Evolutionary conservation across 2,113 vertebrate species (phyloP).

Genomic region (Tachysurus vachellii): DNA sequence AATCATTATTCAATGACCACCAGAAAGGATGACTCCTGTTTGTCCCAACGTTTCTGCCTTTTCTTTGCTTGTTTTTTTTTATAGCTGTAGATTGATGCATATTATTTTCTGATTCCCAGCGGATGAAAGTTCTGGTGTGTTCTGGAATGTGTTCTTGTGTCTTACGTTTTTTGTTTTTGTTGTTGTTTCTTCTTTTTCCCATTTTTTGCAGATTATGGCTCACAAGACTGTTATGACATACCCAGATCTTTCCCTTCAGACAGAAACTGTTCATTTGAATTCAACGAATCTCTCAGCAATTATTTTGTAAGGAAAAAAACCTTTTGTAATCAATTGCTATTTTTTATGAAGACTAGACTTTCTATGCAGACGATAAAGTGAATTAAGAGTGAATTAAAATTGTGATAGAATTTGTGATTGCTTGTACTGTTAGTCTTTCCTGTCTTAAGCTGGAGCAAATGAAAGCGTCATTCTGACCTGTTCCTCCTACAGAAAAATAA

Average conservation of each 20-base stretch:
- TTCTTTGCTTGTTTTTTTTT: neutral
- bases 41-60: neutral
- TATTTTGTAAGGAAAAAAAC: slow-evolving; percentile 82
- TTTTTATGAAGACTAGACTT: neutral
- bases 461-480: neutral
- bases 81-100: neutral
- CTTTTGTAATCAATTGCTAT: neutral
- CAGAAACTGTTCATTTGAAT: slow-evolving; percentile 88
- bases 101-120: neutral
- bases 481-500: slow-evolving; percentile 85
- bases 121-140: neutral
- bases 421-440: neutral
- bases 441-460: neutral
- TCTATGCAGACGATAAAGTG: neutral
- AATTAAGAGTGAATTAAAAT: neutral
- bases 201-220: slow-evolving; percentile 83
- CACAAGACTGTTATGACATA: slow-evolving; percentile 97
- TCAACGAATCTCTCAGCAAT: slow-evolving; percentile 88
- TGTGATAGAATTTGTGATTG: neutral
- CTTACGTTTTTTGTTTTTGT: neutral
- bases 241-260: slow-evolving; percentile 91
- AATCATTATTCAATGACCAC: neutral
- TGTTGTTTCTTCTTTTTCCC: neutral
- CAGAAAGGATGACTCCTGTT: neutral
- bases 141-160: neutral